These are phyloP conservation scores for Zygothrica quintamaculata DNA, from an alignment of 2,888 invertebrate species.

Conservation along the genomic window DNA sequence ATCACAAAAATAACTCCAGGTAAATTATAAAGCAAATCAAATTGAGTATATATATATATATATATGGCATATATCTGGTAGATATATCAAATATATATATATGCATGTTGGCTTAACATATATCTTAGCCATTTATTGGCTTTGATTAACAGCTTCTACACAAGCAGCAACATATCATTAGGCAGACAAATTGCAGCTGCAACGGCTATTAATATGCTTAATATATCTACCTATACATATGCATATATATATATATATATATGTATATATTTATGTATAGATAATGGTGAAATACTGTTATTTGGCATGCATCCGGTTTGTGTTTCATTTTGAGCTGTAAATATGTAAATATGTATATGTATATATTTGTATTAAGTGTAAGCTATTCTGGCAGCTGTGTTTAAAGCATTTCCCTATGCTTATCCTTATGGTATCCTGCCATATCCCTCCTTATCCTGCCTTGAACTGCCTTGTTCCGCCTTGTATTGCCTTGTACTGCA, in stretches of 20 bases:
- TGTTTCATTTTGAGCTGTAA: not conserved
- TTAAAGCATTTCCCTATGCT: conserved; percentile 36
- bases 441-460: conserved; percentile 7
- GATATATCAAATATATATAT: not conserved
- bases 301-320: not conserved
- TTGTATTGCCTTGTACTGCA: no score
- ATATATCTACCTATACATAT: no score
- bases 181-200: conserved; percentile 43
- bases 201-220: conserved; percentile 20
- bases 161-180: conserved; percentile 25
- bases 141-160: conserved; percentile 2
- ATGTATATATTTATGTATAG: no score
- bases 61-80: no score
- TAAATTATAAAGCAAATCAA: no score
- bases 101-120: no score
- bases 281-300: not conserved
- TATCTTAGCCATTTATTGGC: no score
- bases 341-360: conserved; percentile 7
- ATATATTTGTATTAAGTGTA: conserved; percentile 2
- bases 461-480: no score
- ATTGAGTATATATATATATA: no score
- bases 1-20: no score
- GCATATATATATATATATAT: no score
- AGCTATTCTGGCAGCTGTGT: conserved; percentile 13
- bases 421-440: conserved; percentile 14